Evolutionary conservation across 2,888 invertebrate genomes (phyloP).

Genomic region (Pemphredon lugubris): DNA sequence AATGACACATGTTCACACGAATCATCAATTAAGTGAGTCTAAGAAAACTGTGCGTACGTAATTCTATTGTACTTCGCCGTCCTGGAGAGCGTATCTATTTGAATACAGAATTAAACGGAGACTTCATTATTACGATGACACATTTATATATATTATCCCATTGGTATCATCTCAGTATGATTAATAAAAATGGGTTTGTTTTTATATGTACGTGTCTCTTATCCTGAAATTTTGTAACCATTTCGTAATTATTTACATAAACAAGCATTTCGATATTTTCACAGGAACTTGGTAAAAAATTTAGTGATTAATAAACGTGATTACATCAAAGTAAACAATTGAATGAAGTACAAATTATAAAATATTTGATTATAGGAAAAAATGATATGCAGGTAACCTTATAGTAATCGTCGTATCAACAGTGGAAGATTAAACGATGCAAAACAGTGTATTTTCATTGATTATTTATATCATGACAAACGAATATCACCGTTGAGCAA

Average conservation of each 20-base stretch:
- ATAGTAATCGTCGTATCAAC: neutral
- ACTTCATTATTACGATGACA: constrained; percentile 24
- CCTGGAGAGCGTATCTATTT: constrained; percentile 44
- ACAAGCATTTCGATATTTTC: no score
- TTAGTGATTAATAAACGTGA: no score
- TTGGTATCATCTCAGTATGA: constrained; percentile 4
- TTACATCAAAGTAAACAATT: no score
- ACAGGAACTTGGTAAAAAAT: no score
- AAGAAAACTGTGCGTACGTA: constrained; percentile 22
- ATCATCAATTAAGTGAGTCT: constrained; percentile 10
- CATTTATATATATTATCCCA: constrained; percentile 14
- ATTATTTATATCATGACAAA: constrained; percentile 22
- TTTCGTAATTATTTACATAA: no score
- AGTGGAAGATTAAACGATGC: constrained; percentile 1
- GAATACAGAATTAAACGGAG: constrained; percentile 59
- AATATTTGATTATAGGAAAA: no score
- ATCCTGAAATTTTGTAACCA: neutral
- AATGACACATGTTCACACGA: no score
- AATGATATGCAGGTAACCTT: no score
- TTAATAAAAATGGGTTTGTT: constrained; percentile 20
- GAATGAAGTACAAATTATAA: no score
- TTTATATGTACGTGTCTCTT: constrained; percentile 1
- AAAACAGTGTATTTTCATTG: constrained; percentile 16
- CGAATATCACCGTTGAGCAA: constrained; percentile 38
- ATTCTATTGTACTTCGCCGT: constrained; percentile 14